These are phyloP conservation scores for Hemicordylus capensis DNA, from an alignment of 2,113 vertebrate species.

Conservation along the genomic window DNA sequence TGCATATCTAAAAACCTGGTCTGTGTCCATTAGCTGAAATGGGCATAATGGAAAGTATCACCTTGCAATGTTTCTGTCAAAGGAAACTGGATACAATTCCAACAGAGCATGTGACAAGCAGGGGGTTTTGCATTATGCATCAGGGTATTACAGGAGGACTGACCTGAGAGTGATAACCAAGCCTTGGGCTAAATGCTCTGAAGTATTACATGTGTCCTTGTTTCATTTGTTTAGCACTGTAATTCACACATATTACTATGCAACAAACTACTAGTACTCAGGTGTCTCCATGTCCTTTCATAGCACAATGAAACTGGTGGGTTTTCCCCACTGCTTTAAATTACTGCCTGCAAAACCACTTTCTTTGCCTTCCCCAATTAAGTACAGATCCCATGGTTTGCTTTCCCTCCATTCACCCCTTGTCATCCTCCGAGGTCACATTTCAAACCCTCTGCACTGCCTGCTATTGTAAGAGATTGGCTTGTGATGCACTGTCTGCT, in stretches of 20 bases:
- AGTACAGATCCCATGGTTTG: neutral
- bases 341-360: neutral
- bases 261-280: neutral
- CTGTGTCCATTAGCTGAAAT: neutral
- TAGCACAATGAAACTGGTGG: neutral
- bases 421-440: slow-evolving; percentile 2
- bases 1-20: neutral
- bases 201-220: neutral
- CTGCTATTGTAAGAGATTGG: neutral
- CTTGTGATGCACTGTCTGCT: neutral
- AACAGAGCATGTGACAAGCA: slow-evolving; percentile 7
- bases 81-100: slow-evolving; percentile 13
- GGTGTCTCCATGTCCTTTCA: neutral
- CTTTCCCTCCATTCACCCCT: neutral
- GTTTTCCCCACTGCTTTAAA: neutral
- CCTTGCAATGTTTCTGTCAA: slow-evolving; percentile 8
- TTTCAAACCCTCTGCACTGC: neutral
- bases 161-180: neutral
- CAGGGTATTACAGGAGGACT: neutral
- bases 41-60: slow-evolving; percentile 18
- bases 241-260: neutral
- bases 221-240: neutral
- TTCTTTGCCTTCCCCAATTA: neutral
- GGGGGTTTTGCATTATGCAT: slow-evolving; percentile 27
- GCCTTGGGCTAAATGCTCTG: neutral